These are phyloP conservation scores for Hippoglossus stenolepis DNA, from an alignment of 2,113 vertebrate genomes.

Conservation along the genomic window DNA sequence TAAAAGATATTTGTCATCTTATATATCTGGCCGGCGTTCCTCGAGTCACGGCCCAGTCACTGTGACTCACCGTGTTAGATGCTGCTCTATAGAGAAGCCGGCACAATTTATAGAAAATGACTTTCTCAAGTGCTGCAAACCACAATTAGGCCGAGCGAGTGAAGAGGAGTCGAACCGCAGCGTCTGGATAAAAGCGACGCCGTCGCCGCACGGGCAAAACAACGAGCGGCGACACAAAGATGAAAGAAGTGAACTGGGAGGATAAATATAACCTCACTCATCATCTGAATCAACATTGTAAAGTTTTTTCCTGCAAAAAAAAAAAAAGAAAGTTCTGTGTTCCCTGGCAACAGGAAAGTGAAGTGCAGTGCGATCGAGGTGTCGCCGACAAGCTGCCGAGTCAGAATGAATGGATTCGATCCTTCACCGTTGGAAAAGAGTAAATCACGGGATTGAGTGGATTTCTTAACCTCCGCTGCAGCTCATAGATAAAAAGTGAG, in stretches of 20 bases:
- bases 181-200: neutral
- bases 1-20: too few relatives aligned
- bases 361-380: neutral
- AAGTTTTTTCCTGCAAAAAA: neutral
- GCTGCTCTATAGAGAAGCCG: too few relatives aligned
- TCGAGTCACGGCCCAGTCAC: too few relatives aligned
- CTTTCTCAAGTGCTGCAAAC: neutral
- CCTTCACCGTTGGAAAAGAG: too few relatives aligned
- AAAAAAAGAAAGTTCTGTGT: neutral
- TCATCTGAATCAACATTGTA: neutral
- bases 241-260: neutral
- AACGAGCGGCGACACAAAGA: neutral
- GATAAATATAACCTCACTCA: neutral
- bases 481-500: neutral
- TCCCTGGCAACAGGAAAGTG: conserved; percentile 26
- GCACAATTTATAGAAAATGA: conserved; percentile 3
- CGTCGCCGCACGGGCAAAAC: neutral
- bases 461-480: neutral
- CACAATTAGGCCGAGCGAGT: conserved; percentile 24
- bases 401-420: too few relatives aligned
- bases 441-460: neutral
- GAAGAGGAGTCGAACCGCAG: conserved; percentile 1
- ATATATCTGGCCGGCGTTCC: too few relatives aligned
- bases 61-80: too few relatives aligned
- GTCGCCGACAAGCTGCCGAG: too few relatives aligned